phyloP scores from a whole-genome alignment of 2,888 invertebrate genomes.

The Euspilapteryx auroguttella region DNA sequence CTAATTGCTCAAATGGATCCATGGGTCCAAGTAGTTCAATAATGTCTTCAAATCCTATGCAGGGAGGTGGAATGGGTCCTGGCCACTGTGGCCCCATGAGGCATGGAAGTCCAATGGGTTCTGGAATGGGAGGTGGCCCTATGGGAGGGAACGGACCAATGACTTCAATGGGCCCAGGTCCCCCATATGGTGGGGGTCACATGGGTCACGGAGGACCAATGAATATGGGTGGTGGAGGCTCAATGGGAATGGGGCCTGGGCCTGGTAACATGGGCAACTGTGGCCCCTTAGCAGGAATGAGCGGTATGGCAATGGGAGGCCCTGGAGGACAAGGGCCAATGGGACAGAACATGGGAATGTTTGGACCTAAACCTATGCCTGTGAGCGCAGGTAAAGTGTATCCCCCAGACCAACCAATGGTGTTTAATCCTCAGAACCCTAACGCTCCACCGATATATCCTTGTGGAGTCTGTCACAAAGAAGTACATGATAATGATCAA shows the following conservation, averaged over 20 bases:
- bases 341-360: slow-evolving; percentile 62
- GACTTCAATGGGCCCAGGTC: slow-evolving; percentile 50
- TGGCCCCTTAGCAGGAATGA: slow-evolving; percentile 53
- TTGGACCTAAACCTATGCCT: slow-evolving; percentile 88
- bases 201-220: slow-evolving; percentile 56
- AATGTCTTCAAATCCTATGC: slow-evolving; percentile 57
- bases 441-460: slow-evolving; percentile 98
- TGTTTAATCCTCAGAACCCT: slow-evolving; percentile 97
- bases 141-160: slow-evolving; percentile 57
- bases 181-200: slow-evolving; percentile 49
- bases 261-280: slow-evolving; percentile 53
- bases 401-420: slow-evolving; percentile 95
- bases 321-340: slow-evolving; percentile 52
- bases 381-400: slow-evolving; percentile 92
- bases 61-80: slow-evolving; percentile 49
- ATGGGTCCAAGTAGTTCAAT: slow-evolving; percentile 59
- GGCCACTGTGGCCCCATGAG: slow-evolving; percentile 58
- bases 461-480: slow-evolving; percentile 96
- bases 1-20: slow-evolving; percentile 59
- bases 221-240: slow-evolving; percentile 49
- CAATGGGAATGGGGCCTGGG: slow-evolving; percentile 50
- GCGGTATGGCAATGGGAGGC: slow-evolving; percentile 55
- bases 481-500: slow-evolving; percentile 98
- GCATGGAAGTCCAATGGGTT: slow-evolving; percentile 56
- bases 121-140: slow-evolving; percentile 61